phyloP scores from a whole-genome alignment of 2,888 invertebrate genomes.

The Sicus ferrugineus region DNA sequence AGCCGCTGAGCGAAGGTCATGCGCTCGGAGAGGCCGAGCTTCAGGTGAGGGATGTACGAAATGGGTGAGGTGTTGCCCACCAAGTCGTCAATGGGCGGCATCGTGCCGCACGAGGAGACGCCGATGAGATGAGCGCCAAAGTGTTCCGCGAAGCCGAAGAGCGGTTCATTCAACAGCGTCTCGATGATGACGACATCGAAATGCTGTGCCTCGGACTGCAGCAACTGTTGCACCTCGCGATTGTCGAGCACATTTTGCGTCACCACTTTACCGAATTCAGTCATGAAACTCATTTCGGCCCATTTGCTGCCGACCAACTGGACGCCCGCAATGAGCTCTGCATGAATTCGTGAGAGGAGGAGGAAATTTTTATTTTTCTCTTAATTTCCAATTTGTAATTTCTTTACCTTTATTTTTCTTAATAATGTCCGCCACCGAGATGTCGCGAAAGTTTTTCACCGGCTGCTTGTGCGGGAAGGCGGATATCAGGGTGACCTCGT shows the following conservation, averaged over 20 bases:
- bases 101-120: slow-evolving; percentile 48
- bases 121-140: slow-evolving; percentile 54
- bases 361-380: not conserved
- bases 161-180: slow-evolving; percentile 54
- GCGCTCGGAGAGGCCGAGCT: slow-evolving; percentile 49
- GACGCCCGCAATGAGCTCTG: slow-evolving; percentile 40
- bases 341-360: not conserved
- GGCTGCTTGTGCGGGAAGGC: slow-evolving; percentile 53
- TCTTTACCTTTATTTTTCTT: not conserved
- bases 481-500: slow-evolving; percentile 59
- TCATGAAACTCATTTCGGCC: slow-evolving; percentile 42
- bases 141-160: slow-evolving; percentile 53
- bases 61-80: slow-evolving; percentile 54
- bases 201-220: slow-evolving; percentile 50
- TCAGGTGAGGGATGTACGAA: slow-evolving; percentile 54
- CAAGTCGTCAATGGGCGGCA: slow-evolving; percentile 42
- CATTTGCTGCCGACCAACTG: slow-evolving; percentile 34
- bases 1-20: slow-evolving; percentile 60
- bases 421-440: slow-evolving; percentile 40
- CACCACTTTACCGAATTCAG: slow-evolving; percentile 25
- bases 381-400: not conserved
- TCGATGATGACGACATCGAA: slow-evolving; percentile 62
- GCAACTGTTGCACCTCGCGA: slow-evolving; percentile 45
- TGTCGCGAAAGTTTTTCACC: slow-evolving; percentile 49
- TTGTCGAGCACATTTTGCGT: slow-evolving; percentile 39